Evolutionary conservation across 2,888 invertebrate species (phyloP), one percentile per base, ranked within the genome.

Genomic region (Drosophila pseudotalamancana): DNA sequence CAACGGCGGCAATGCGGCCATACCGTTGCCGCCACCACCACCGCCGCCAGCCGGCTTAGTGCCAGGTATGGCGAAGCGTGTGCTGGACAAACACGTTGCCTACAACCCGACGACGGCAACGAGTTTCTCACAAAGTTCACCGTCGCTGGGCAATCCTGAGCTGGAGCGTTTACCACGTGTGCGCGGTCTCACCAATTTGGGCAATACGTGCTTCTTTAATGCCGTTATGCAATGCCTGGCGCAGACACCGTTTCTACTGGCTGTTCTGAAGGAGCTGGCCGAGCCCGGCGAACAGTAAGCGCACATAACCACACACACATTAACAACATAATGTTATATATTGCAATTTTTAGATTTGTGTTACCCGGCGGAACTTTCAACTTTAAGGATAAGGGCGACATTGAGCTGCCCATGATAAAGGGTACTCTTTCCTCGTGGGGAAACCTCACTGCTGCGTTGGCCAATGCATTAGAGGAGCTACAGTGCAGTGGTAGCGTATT

Each of bases 181-280:
- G 0, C 92, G 97, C 92, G 99, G 99, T 0, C 92, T 99, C 35
- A 93, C 94, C 48, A 99, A 99, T 92, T 92, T 98, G 89, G 98
- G 99, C 45, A 99, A 99, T 90, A 99, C 99, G 0, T 99, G 99
- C 90, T 99, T 98, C 92, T 98, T 99, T 90, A 99, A 99, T 92
- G 97, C 98, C 21, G 98, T 98, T 6, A 94, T 99, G 93, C 99
- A 99, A 92, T 97, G 97, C 90, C 92, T 98, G 81, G 96, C 96
- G 2, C 96, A 96, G 90, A 97, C 97, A 3, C 97, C 97, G 1
- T 96, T 94, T 90, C 92, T 96, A 72, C 91, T 95, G 40, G 93
- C 93, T 88, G 94, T 95, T 43, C 92, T 96, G 49, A 94, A 94
- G 84, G 96, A 96, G 88, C 93, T 95, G 82, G 92, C 94, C 1